phyloP scores from a whole-genome alignment of 2,797 vertebrate genomes.

The Macrochelys suwanniensis region DNA sequence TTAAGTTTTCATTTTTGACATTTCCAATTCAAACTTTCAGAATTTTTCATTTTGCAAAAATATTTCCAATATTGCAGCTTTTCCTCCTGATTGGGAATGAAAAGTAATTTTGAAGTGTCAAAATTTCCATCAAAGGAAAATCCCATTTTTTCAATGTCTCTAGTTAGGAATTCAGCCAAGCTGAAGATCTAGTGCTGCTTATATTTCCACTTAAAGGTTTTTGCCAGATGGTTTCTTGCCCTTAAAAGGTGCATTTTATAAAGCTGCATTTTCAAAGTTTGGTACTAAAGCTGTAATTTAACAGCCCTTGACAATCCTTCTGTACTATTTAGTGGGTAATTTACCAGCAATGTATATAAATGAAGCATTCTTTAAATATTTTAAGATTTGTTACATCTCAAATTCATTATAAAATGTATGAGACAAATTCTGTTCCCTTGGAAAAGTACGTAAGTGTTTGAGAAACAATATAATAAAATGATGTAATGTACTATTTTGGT shows the following conservation, averaged over 20 bases:
- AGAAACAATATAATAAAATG: neutral
- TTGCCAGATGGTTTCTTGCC: neutral
- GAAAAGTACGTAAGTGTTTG: neutral
- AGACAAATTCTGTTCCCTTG: neutral
- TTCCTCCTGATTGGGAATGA: neutral
- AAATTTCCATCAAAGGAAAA: neutral
- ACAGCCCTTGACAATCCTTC: neutral
- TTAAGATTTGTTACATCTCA: neutral
- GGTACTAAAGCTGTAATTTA: neutral
- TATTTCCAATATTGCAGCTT: neutral
- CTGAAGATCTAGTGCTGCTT: neutral
- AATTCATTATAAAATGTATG: neutral
- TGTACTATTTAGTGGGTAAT: neutral
- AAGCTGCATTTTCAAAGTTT: neutral
- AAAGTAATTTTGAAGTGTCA: neutral
- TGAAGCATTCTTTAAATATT: neutral
- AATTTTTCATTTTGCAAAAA: neutral
- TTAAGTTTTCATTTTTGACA: slow-evolving; percentile 8
- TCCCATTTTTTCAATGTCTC: neutral
- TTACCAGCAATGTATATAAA: neutral
- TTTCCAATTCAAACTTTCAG: neutral
- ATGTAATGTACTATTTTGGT: neutral
- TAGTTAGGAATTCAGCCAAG: neutral
- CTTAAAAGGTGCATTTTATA: neutral
- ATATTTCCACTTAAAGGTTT: neutral